phyloP scores from a whole-genome alignment of 2,888 invertebrate genomes.

The Phortica magna region DNA sequence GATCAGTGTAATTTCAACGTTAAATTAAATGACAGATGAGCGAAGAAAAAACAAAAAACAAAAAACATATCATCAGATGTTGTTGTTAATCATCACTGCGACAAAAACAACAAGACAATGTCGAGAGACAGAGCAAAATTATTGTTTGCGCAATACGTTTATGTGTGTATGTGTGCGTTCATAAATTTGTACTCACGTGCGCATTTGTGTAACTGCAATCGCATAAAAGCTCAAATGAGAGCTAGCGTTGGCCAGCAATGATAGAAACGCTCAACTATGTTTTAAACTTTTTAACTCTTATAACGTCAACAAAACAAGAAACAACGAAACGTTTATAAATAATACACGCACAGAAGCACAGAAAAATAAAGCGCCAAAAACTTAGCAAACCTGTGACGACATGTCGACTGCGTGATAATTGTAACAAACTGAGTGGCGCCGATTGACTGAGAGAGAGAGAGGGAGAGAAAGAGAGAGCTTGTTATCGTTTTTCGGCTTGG shows the following conservation, averaged over 20 bases:
- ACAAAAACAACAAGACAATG: background rate
- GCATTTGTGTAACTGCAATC: too few relatives aligned
- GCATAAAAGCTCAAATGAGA: too few relatives aligned
- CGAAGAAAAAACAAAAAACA: background rate
- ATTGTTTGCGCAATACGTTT: background rate
- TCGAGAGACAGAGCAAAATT: background rate
- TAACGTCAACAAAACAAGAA: too few relatives aligned
- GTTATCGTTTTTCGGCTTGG: background rate
- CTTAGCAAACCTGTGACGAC: background rate
- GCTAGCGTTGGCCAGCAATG: too few relatives aligned
- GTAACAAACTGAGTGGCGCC: too few relatives aligned
- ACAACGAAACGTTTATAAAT: too few relatives aligned
- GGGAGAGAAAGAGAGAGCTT: background rate
- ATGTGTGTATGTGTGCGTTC: background rate
- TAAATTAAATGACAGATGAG: background rate
- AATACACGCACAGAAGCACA: background rate
- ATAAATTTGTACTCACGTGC: background rate
- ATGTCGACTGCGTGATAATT: background rate
- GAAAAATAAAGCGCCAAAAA: background rate
- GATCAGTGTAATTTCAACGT: background rate
- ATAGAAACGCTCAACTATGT: too few relatives aligned
- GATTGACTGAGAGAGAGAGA: background rate
- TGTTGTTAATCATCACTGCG: background rate
- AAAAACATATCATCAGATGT: background rate
- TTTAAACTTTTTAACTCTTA: too few relatives aligned